Evolutionary conservation across 1,140 invertebrate species (phyloP).

Genomic region (Drosophila melanica): DNA sequence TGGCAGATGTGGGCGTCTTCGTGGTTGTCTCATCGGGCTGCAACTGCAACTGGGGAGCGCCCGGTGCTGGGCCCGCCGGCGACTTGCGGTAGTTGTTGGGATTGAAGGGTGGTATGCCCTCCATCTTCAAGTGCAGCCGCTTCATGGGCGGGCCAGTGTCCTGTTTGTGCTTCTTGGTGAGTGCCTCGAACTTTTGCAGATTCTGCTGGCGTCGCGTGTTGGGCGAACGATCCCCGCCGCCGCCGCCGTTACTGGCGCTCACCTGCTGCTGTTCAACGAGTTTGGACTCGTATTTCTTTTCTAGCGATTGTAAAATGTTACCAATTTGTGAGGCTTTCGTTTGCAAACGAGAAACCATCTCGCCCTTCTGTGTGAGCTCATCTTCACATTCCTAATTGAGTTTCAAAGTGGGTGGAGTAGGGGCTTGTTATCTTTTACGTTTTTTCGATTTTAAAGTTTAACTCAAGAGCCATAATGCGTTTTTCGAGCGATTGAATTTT

Average conservation of each 20-base stretch:
- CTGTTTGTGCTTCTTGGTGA: slow-evolving; percentile 81
- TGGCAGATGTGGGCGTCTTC: slow-evolving; percentile 61
- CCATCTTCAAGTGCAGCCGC: slow-evolving; percentile 80
- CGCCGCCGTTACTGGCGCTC: slow-evolving; percentile 22
- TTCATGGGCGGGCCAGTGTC: slow-evolving; percentile 81
- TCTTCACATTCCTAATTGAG: slow-evolving; percentile 93
- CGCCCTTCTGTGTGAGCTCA: slow-evolving; percentile 95
- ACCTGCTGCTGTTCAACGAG: slow-evolving; percentile 70
- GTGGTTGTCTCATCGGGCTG: neutral
- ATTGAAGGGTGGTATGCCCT: slow-evolving; percentile 84
- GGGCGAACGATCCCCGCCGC: slow-evolving; percentile 67
- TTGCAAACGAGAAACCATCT: slow-evolving; percentile 95
- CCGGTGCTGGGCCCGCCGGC: slow-evolving; percentile 72
- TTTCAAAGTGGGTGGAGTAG: slow-evolving; percentile 60
- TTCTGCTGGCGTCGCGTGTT: slow-evolving; percentile 77
- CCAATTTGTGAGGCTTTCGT: slow-evolving; percentile 95
- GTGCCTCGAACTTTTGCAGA: slow-evolving; percentile 79
- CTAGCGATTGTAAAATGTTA: slow-evolving; percentile 94
- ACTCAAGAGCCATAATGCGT: slow-evolving; percentile 30
- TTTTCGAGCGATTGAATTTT: slow-evolving; percentile 29
- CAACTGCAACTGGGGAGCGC: neutral
- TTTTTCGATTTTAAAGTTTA: slow-evolving; percentile 26
- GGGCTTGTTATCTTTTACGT: slow-evolving; percentile 17
- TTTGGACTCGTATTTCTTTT: slow-evolving; percentile 88
- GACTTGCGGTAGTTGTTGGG: slow-evolving; percentile 85